Evolutionary conservation across 2,113 vertebrate species (phyloP).

Genomic region (Herpetotheres cachinnans): DNA sequence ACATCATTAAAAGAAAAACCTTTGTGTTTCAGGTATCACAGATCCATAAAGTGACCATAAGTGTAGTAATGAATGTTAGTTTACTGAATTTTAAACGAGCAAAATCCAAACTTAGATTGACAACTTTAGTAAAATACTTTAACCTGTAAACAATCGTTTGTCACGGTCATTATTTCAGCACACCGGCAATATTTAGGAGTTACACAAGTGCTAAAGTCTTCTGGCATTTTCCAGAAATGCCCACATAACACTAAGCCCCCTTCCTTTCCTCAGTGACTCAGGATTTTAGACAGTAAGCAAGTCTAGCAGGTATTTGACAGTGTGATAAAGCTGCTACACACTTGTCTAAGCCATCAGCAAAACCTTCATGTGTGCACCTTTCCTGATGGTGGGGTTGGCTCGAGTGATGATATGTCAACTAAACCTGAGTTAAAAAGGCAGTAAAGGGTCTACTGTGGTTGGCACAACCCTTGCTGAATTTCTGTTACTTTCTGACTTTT

Average conservation of each 20-base stretch:
- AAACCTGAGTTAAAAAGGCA: background rate
- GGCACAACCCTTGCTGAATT: background rate
- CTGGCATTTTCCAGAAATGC: background rate
- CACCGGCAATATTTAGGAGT: background rate
- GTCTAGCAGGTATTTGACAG: background rate
- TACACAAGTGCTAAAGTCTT: background rate
- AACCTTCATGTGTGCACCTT: background rate
- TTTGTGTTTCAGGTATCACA: background rate
- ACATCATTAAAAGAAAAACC: background rate
- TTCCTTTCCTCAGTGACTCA: background rate
- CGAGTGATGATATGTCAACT: rapidly evolving
- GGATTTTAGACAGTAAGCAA: background rate
- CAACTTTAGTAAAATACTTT: background rate
- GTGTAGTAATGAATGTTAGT: background rate
- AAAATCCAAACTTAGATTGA: background rate
- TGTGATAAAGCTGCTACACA: background rate
- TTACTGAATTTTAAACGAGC: background rate
- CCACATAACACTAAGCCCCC: background rate
- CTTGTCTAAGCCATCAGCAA: background rate
- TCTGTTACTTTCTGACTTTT: background rate
- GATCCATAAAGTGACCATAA: background rate
- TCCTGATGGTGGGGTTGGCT: background rate
- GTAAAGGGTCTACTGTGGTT: background rate
- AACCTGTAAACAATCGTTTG: background rate
- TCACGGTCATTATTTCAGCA: background rate